phyloP scores from a whole-genome alignment of 2,797 vertebrate species.

The Poliocrania exsul region DNA sequence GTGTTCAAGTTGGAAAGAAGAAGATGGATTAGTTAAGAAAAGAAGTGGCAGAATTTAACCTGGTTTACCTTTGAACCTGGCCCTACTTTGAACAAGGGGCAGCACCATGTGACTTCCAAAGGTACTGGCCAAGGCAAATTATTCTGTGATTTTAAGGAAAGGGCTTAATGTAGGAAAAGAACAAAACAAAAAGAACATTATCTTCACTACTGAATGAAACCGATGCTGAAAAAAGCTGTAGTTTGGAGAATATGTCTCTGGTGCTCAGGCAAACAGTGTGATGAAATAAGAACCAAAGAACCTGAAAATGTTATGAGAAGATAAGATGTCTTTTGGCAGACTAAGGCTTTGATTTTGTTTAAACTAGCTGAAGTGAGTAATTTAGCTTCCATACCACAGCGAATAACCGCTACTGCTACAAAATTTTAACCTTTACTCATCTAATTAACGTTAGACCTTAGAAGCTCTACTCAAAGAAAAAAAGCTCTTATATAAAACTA shows the following conservation, averaged over 20 bases:
- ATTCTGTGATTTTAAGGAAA: background rate
- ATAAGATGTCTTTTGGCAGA: background rate
- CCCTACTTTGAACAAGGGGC: background rate
- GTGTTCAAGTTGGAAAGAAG: background rate
- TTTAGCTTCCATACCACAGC: background rate
- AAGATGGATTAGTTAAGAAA: background rate
- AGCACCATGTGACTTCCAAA: background rate
- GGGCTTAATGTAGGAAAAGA: background rate
- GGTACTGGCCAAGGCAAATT: background rate
- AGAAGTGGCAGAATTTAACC: background rate
- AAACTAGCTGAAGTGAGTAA: conserved; percentile 26
- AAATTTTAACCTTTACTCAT: background rate
- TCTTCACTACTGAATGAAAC: background rate
- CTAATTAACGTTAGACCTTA: background rate
- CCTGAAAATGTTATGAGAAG: background rate
- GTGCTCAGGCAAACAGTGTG: background rate
- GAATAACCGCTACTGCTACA: background rate
- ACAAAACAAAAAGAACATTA: background rate
- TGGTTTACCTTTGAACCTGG: background rate
- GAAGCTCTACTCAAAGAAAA: background rate
- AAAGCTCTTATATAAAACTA: background rate
- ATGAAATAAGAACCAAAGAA: background rate
- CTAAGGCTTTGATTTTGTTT: conserved; percentile 30
- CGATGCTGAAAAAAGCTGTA: background rate
- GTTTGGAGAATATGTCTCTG: background rate